Evolutionary conservation across 53 echinoderm and acorn worm species (phyloP), one percentile per base, ranked within the genome.

Genomic region (Mesocentrotus franciscanus): DNA sequence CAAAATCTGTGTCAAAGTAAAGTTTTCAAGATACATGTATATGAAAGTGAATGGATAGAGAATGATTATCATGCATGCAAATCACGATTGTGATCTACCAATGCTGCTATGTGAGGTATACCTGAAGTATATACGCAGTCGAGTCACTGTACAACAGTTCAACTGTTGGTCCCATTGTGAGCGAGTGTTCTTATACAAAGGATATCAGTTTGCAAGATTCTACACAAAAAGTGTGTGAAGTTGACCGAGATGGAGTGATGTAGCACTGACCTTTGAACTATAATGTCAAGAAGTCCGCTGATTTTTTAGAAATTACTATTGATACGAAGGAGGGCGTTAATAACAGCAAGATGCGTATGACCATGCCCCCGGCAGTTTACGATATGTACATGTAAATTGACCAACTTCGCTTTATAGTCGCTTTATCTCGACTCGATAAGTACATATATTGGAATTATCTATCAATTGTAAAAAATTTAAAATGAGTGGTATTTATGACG

Each of bases 181-280:
- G 87, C 87, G 87, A 87, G 18, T 87, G 87, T 58, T 56, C 26
- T 58, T 58, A 58, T 87, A 87, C 87, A 58, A 27, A 58, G 15
- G 58, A 12, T 87, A 87, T 87, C 87, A 20, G 27, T 29, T 84
- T 87, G 56, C 11, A 58, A 58, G 87, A 58, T 12, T 59, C n/a
- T 58, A 8, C 84, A 84, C 49, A 84, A 55, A 84, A 12, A 12
- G 76, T 34, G 78, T 83, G 83, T 83, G 83, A 83, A 8, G 36
- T 57, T 27, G 58, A 58, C 3, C 56, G 58, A 59, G 84, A 20
- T 58, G 14, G 56, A 6, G 27, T 58, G 58, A 58, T 27, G 85
- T 81, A 57, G 59, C 87, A 87, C n/a, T 10, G 36, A 81, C 42
- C 36, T 32, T 35, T 49, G 7, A 76, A 16, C 61, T 14, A 2